Conservation (phyloP, 1,140 invertebrate genomes). For the Saccostrea echinata region DNA sequence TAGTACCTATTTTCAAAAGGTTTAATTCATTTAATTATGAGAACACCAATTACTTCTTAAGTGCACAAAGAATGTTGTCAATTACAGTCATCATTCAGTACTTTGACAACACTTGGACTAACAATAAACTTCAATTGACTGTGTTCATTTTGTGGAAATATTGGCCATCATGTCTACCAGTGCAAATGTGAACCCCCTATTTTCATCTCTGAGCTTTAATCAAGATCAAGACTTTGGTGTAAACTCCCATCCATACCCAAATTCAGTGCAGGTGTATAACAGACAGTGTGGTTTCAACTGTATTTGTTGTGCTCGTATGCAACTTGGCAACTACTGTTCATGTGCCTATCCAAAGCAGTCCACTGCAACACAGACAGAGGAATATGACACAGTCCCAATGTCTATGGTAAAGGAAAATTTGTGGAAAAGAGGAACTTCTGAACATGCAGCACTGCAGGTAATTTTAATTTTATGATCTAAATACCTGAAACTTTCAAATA, state of each 20-base stretch:
- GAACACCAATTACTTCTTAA: too few species aligned
- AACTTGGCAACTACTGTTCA: background rate
- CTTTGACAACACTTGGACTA: too few species aligned
- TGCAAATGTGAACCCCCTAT: background rate
- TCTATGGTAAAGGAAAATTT: background rate
- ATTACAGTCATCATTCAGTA: too few species aligned
- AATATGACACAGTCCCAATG: background rate
- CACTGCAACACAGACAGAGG: background rate
- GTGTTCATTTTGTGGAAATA: too few species aligned
- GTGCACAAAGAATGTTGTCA: too few species aligned
- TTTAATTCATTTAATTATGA: too few species aligned
- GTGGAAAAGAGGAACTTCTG: background rate
- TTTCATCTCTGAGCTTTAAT: background rate
- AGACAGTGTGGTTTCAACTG: slow-evolving; percentile 2
- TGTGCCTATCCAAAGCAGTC: background rate
- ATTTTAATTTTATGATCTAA: background rate
- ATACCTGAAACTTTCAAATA: too few species aligned
- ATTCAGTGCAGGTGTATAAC: background rate
- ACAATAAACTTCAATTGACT: too few species aligned
- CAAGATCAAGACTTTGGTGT: background rate
- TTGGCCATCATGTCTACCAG: too few species aligned
- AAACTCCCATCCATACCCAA: background rate
- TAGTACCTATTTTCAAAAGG: too few species aligned
- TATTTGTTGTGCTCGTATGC: slow-evolving; percentile 3
- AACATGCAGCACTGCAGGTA: background rate